Evolutionary conservation across 2,113 vertebrate species (phyloP).

Genomic region (Calypte anna): DNA sequence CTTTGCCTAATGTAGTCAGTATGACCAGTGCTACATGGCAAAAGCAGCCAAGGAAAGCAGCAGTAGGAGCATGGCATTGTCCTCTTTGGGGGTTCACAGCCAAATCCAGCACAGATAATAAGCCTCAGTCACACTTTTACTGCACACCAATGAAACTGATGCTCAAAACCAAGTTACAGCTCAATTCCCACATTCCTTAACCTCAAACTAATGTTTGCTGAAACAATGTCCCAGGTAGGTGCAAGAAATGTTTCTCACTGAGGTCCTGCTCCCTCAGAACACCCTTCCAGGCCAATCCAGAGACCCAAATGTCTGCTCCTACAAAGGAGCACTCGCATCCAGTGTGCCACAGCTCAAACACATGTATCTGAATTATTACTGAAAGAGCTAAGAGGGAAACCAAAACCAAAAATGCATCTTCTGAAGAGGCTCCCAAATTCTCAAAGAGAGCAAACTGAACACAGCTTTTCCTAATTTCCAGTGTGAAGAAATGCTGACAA

Average conservation of each 20-base stretch:
- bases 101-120: background rate
- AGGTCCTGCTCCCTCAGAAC: background rate
- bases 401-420: background rate
- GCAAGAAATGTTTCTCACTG: background rate
- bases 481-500: background rate
- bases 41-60: background rate
- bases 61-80: background rate
- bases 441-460: background rate
- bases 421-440: background rate
- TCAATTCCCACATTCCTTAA: background rate
- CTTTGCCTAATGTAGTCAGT: background rate
- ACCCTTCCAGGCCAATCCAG: background rate
- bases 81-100: background rate
- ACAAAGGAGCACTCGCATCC: background rate
- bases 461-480: background rate
- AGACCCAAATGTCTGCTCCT: background rate
- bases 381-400: background rate
- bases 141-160: background rate
- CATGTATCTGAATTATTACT: background rate
- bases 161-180: background rate
- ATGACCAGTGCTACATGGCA: background rate
- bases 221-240: background rate
- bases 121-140: background rate
- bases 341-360: background rate
- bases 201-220: background rate